phyloP scores from a whole-genome alignment of 2,113 vertebrate species.

The Grammomys dolichurus region DNA sequence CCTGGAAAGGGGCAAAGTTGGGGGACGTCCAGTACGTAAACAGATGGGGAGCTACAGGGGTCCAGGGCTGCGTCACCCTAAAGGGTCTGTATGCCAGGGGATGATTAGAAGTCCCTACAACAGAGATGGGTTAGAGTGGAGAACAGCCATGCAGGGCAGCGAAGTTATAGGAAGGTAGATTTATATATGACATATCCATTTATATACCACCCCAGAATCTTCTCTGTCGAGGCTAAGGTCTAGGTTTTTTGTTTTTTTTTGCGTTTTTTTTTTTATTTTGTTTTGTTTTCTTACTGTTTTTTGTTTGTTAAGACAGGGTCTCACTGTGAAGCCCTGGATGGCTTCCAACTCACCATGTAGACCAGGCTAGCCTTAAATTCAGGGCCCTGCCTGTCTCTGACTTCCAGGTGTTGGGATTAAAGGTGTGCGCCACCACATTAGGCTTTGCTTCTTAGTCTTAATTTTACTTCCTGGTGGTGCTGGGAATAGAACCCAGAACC shows the following conservation, averaged over 20 bases:
- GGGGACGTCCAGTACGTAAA: background rate
- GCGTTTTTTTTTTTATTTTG: background rate
- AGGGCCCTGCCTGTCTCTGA: background rate
- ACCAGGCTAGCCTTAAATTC: background rate
- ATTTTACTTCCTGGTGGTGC: background rate
- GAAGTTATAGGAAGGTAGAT: background rate
- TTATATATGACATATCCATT: background rate
- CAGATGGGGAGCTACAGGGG: background rate
- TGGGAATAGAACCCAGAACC: background rate
- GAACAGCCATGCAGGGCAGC: constrained; percentile 24
- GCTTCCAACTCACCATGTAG: background rate
- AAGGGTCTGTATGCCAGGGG: background rate
- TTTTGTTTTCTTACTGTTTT: background rate
- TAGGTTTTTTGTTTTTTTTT: background rate
- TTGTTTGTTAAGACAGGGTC: background rate
- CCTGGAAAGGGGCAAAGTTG: background rate
- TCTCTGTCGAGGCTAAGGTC: background rate
- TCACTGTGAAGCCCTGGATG: background rate
- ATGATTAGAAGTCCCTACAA: background rate
- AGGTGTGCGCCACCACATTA: background rate
- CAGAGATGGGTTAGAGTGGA: constrained; percentile 1
- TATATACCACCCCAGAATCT: background rate
- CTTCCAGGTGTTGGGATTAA: background rate
- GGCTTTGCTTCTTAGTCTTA: background rate
- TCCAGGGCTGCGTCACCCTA: background rate